Evolutionary conservation across 2,797 vertebrate species (phyloP), one percentile per base, ranked within the genome.

Genomic region (Novumbra hubbsi): DNA sequence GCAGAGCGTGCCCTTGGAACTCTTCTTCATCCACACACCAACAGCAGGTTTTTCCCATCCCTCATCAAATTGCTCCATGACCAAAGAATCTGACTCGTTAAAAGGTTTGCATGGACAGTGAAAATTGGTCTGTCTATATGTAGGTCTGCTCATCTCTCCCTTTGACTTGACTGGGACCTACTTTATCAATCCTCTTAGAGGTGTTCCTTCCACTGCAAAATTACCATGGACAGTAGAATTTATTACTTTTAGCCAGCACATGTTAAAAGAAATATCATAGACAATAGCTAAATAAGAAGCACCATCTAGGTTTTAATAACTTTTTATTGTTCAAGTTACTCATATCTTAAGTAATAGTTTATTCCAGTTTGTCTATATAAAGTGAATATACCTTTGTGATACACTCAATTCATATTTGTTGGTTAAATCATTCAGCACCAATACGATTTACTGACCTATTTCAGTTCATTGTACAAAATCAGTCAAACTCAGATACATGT

Each of bases 51-150:
- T 72, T 30, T 77, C 81, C 69, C 75, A 12, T 68, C 50, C 74
- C 72, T 41, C 34, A 21, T n/a, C 50, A n/a, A 14, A 57, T 30
- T 55, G 50, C 63, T 60, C 68, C 16, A 27, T 76, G 80, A 83
- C 80, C 79, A 38, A 45, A 24, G 27, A 76, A 72, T 68, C 55
- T 73, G 77, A 63, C 62, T 73, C 34, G 32, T 84, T 82, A 82
- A 85, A 81, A 74, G 87, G 81, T 86, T 83, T 63, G 57, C 82
- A 70, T 81, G 75, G 80, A 87, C 78, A 69, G 75, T 80, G 85
- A 70, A 87, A 89, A 90, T 86, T 76, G 79, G 85, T 86, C 83
- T 85, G 70, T 83, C 41, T 70, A 80, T 81, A 88, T 84, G 77
- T 84, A 77, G 89, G 90, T 89, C 88, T 85, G 63, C 21, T 79